phyloP scores from a whole-genome alignment of 2,113 vertebrate genomes.

The Thamnaconus septentrionalis region DNA sequence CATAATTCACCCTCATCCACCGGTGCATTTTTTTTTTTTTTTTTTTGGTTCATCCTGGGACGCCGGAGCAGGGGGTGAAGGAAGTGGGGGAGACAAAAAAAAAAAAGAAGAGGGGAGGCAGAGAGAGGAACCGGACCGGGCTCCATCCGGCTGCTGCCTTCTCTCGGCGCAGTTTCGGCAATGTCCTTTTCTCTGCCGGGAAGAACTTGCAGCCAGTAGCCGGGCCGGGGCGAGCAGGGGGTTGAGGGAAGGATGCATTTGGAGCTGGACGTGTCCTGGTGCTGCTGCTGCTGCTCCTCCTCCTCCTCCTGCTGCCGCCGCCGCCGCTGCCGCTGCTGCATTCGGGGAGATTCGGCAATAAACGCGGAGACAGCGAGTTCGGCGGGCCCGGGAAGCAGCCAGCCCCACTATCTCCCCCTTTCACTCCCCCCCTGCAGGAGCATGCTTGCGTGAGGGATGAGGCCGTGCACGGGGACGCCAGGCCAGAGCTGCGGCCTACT shows the following conservation, averaged over 20 bases:
- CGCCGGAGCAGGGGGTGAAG: constrained; percentile 22
- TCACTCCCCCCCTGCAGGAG: constrained; percentile 88
- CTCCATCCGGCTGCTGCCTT: constrained; percentile 59
- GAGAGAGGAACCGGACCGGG: constrained; percentile 21
- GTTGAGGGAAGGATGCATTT: constrained; percentile 67
- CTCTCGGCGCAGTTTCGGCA: constrained; percentile 53
- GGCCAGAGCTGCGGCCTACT: constrained; percentile 98
- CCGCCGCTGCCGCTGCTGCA: constrained; percentile 48
- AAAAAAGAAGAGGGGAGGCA: too few species aligned
- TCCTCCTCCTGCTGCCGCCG: too few species aligned
- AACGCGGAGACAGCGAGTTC: constrained; percentile 56
- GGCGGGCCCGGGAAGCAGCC: constrained; percentile 74
- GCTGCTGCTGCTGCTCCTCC: too few species aligned
- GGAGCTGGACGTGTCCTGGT: constrained; percentile 62
- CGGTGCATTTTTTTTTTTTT: constrained; percentile 31
- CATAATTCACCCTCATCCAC: constrained; percentile 71
- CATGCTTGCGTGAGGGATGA: constrained; percentile 99
- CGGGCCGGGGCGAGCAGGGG: constrained; percentile 32
- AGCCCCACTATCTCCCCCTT: constrained; percentile 84
- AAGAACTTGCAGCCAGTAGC: constrained; percentile 70
- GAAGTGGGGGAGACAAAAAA: constrained; percentile 15
- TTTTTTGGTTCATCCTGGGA: constrained; percentile 65
- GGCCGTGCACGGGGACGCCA: constrained; percentile 96
- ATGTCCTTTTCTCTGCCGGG: constrained; percentile 70
- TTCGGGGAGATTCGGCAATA: constrained; percentile 73